These are phyloP conservation scores for Microctonus brassicae DNA, from an alignment of 2,888 invertebrate genomes.

Conservation along the genomic window DNA sequence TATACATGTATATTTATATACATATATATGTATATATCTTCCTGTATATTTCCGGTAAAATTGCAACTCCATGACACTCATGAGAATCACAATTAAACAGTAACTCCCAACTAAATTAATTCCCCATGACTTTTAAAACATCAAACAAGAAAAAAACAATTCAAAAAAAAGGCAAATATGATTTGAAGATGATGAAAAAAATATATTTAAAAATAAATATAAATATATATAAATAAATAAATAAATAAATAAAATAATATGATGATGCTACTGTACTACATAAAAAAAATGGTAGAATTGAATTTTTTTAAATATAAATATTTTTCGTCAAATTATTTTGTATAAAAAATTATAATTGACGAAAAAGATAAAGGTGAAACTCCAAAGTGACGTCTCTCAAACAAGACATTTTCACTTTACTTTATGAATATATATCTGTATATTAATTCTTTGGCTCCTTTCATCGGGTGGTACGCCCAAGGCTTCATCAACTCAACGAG, in stretches of 20 bases:
- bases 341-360: not conserved
- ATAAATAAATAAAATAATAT: too few relatives aligned
- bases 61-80: not conserved
- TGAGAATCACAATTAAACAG: constrained; percentile 4
- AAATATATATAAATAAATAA: not conserved
- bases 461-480: not conserved
- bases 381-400: constrained; percentile 9
- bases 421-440: too few relatives aligned
- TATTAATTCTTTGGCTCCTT: not conserved
- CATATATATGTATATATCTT: too few relatives aligned
- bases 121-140: not conserved
- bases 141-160: not conserved
- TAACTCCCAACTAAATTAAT: not conserved
- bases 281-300: too few relatives aligned
- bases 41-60: constrained; percentile 5
- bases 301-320: too few relatives aligned
- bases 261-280: too few relatives aligned
- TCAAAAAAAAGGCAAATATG: too few relatives aligned
- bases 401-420: constrained; percentile 10
- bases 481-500: constrained; percentile 16
- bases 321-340: not conserved
- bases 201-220: not conserved
- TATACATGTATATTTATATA: constrained; percentile 9
- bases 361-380: not conserved
- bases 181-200: not conserved